These are phyloP conservation scores for Limnephilus marmoratus DNA, from an alignment of 2,888 invertebrate genomes.

Conservation along the genomic window DNA sequence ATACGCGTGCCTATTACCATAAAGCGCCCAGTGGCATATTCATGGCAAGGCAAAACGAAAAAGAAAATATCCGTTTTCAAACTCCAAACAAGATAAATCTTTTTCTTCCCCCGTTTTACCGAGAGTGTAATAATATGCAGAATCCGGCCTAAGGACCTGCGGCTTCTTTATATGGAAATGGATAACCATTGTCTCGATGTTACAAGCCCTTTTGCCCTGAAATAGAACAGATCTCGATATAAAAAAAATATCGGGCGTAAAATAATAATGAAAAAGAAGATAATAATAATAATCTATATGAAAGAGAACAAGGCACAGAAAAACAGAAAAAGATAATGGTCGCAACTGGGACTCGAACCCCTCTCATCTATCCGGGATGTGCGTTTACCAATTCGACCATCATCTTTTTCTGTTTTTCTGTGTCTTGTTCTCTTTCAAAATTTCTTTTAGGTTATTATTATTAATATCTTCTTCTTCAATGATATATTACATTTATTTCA, in stretches of 20 bases:
- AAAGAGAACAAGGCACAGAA: no score
- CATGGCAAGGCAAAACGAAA: not conserved
- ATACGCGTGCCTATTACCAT: not conserved
- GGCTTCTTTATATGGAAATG: constrained; percentile 20
- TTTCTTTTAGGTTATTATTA: no score
- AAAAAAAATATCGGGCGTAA: not conserved
- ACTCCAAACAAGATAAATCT: not conserved
- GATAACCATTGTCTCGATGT: constrained; percentile 10
- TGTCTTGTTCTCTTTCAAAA: no score
- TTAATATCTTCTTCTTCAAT: no score
- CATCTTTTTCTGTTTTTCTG: no score
- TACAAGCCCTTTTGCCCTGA: not conserved
- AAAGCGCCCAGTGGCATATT: not conserved
- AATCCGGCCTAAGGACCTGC: not conserved
- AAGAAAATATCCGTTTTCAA: not conserved
- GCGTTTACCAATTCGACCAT: no score
- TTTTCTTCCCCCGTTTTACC: not conserved
- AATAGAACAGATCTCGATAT: not conserved
- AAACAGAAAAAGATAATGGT: no score
- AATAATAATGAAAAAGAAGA: no score
- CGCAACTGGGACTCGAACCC: no score
- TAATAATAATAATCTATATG: no score
- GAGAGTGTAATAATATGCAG: not conserved
- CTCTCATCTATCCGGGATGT: no score
- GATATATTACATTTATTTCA: no score